A percentile compares a stretch with the other conserved stretches of the same genome.
Conservation (phyloP, 2,113 vertebrate species). For the Nesogale talazaci region DNA sequence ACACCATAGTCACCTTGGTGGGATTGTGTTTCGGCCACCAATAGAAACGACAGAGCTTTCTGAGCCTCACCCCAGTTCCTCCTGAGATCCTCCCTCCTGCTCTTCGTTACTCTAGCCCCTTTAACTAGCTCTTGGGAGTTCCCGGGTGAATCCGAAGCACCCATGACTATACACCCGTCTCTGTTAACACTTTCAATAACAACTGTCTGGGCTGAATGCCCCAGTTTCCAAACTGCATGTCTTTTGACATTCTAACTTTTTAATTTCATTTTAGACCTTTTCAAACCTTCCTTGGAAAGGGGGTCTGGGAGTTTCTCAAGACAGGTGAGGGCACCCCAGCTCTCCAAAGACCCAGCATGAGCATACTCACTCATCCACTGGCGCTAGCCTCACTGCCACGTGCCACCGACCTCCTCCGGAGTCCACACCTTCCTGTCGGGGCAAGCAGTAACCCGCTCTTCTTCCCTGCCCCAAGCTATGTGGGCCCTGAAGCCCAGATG, state of each 20-base stretch:
- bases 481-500: constrained; percentile 3
- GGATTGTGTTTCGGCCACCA: background rate
- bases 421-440: background rate
- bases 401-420: background rate
- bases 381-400: rapidly evolving
- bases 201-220: no score
- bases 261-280: background rate
- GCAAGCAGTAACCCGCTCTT: background rate
- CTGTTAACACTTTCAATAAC: background rate
- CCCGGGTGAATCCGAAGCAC: background rate
- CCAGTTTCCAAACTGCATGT: background rate
- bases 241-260: background rate
- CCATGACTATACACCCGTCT: background rate
- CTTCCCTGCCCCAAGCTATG: background rate
- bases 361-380: rapidly evolving
- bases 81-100: background rate
- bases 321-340: background rate
- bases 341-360: background rate
- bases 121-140: background rate
- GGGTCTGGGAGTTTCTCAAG: background rate
- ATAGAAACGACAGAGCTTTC: constrained; percentile 35
- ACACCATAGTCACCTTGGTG: background rate
- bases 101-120: background rate
- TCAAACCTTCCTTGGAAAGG: background rate
- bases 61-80: background rate